Conservation (phyloP, 2,113 vertebrate genomes). For the Natator depressus region DNA sequence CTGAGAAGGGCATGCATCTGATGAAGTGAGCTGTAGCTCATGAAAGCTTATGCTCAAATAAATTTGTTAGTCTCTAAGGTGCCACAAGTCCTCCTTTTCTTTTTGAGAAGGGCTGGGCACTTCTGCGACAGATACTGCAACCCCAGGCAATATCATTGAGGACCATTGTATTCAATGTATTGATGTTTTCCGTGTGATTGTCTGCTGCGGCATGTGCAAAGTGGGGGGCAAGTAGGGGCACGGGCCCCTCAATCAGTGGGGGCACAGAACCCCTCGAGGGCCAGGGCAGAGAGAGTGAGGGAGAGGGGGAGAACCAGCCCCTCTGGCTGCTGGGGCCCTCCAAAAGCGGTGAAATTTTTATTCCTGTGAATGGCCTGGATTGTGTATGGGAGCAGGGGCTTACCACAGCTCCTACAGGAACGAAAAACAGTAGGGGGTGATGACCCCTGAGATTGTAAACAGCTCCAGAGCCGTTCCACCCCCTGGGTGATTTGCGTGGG, state of each 20-base stretch:
- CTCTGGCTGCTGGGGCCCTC: too few relatives aligned
- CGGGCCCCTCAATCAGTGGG: not conserved
- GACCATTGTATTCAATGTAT: not conserved
- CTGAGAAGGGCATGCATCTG: not conserved
- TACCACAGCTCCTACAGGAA: not conserved
- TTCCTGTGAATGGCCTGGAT: too few relatives aligned
- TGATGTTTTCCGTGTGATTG: not conserved
- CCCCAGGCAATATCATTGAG: too few relatives aligned
- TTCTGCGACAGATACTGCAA: not conserved
- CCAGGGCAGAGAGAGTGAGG: not conserved
- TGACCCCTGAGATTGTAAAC: not conserved
- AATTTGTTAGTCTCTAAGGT: too few relatives aligned
- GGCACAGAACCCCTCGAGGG: accelerated
- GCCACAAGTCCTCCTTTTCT: too few relatives aligned
- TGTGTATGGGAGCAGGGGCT: too few relatives aligned
- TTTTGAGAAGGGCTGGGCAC: not conserved
- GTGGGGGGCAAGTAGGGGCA: not conserved
- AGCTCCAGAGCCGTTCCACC: too few relatives aligned
- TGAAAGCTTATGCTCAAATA: too few relatives aligned
- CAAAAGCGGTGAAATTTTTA: too few relatives aligned
- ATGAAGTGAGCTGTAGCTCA: too few relatives aligned
- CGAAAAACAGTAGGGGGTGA: not conserved
- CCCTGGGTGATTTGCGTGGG: not conserved
- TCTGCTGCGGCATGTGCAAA: not conserved
- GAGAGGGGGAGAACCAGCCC: too few relatives aligned